Evolutionary conservation across 2,888 invertebrate species (phyloP), one percentile per base, ranked within the genome.

Genomic region (Dugesia japonica): DNA sequence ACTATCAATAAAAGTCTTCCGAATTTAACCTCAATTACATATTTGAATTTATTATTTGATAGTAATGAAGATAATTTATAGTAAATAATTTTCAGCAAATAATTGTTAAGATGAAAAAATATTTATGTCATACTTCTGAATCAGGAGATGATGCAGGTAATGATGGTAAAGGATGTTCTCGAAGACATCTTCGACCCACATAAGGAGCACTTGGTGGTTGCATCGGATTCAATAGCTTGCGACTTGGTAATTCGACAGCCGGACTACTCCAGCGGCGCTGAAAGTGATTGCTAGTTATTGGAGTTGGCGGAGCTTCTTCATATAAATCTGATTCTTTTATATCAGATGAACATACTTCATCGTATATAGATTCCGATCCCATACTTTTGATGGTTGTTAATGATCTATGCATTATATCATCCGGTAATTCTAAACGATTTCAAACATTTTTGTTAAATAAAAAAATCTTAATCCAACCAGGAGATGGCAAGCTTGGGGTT

Each of bases 371-470:
- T 9, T 56, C 56, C 4, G 56, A 56, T 56, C 56, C 56, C n/a
- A 56, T 56, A 56, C 56, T 56, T 56, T 56, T n/a, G 1, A 56
- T 56, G 17, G 56, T 56, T 1, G n/a, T 56, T 1, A 56, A n/a
- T n/a, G 56, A 56, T 56, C 56, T 56, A 56, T 23, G 23, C 56
- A 56, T 56, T 56, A 56, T 56, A n/a, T 56, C 56, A 56, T 56
- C 56, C 4, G 56, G 23, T 4, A n/a, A 7, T 20, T n/a, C 56
- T 56, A n/a, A 56, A 20, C 7, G 1, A 13, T 9, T 13, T 56
- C 56, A 56, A n/a, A n/a, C 7, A 4, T 56, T 56, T 20, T 7
- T 56, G 4, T 56, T 4, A 13, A 7, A 7, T 13, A 20, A n/a
- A 23, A 4, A n/a, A 56, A 56, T 13, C 17, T 20, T 20, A 4